Percentiles rank a stretch among this genome's conserved stretches.
Conservation (phyloP, 2,888 invertebrate genomes). For the Stenurella melanura region DNA sequence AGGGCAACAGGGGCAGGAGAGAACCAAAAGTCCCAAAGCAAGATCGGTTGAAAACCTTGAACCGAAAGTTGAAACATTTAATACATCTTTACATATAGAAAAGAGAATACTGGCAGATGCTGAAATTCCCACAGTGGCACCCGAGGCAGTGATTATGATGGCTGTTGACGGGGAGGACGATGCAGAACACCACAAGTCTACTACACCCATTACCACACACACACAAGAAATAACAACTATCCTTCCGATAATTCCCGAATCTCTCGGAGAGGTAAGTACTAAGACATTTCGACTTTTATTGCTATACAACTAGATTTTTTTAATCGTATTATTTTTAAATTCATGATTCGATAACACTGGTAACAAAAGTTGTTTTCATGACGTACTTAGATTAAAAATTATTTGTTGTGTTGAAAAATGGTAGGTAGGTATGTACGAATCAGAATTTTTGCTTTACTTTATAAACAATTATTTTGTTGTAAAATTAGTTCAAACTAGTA, state of each 20-base stretch:
- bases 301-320: too few species aligned
- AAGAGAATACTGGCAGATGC: not conserved
- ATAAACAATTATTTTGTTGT: too few species aligned
- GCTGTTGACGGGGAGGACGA: not conserved
- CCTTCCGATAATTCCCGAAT: slow-evolving; percentile 51
- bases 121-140: not conserved
- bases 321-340: too few species aligned
- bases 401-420: too few species aligned
- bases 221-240: slow-evolving; percentile 49
- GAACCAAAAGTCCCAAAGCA: not conserved
- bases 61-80: not conserved
- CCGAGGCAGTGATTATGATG: not conserved
- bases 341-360: too few species aligned
- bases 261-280: slow-evolving; percentile 34
- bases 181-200: too few species aligned
- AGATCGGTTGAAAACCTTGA: not conserved
- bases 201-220: slow-evolving; percentile 34
- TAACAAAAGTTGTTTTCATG: too few species aligned
- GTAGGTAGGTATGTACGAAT: too few species aligned
- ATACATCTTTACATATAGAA: not conserved
- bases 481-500: too few species aligned
- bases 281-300: not conserved
- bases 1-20: slow-evolving; percentile 5
- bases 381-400: too few species aligned
- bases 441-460: too few species aligned